A percentile compares a stretch with the other conserved stretches of the same genome.
Conservation (phyloP, 1,140 invertebrate species). For the Mycetomoellerius zeteki region DNA sequence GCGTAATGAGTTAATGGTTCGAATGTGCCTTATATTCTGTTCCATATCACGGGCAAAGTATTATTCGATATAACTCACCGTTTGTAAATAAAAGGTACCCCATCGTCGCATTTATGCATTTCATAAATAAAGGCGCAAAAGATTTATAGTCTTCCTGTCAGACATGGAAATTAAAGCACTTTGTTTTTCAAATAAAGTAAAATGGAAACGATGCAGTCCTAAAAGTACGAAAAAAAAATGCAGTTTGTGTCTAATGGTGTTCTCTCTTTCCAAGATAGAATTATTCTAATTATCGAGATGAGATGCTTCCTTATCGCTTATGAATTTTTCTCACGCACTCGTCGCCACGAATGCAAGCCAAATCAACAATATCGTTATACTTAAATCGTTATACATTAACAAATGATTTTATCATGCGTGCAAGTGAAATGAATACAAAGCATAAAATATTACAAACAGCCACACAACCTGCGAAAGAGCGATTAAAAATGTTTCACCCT, state of each 20-base stretch:
- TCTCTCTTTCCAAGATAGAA: neutral
- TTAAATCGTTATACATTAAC: constrained; percentile 26
- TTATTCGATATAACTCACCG: neutral
- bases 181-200: constrained; percentile 12
- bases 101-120: neutral
- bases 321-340: neutral
- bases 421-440: constrained; percentile 17
- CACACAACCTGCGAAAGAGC: neutral
- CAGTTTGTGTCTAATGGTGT: neutral
- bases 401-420: constrained; percentile 16
- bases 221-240: constrained; percentile 9
- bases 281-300: constrained; percentile 1
- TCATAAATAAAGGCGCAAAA: constrained; percentile 12
- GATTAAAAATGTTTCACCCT: constrained; percentile 35
- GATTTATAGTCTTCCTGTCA: constrained; percentile 5
- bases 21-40: neutral
- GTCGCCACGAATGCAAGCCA: neutral
- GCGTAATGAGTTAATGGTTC: constrained; percentile 8
- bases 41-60: neutral
- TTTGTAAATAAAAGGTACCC: neutral
- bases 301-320: neutral
- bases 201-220: neutral
- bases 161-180: constrained; percentile 20
- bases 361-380: constrained; percentile 38
- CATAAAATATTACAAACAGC: neutral